Conservation (phyloP, 1,140 invertebrate species). For the Zaprionus lachaisei region DNA sequence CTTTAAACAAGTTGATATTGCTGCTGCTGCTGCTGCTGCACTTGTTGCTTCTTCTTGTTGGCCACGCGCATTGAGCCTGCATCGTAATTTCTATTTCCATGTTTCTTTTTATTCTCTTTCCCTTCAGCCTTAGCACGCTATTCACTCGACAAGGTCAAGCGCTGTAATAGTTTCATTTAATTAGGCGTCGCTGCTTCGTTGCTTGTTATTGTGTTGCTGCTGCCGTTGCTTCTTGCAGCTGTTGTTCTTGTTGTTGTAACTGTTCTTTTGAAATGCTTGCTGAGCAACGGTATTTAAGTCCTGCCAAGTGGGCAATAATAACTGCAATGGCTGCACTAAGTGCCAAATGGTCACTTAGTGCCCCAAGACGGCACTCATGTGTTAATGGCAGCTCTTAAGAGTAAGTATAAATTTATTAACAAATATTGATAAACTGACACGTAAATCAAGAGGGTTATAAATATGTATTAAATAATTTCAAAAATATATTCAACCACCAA, state of each 20-base stretch:
- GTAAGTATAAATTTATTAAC: background rate
- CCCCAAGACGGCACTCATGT: background rate
- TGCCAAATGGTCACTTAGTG: constrained; percentile 5
- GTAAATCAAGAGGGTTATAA: background rate
- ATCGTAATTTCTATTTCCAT: constrained; percentile 12
- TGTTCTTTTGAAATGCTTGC: constrained; percentile 23
- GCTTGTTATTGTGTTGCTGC: constrained; percentile 43
- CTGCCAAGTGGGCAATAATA: constrained; percentile 9
- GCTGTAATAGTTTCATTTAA: constrained; percentile 64
- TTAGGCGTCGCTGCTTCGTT: constrained; percentile 45
- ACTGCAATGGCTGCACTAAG: constrained; percentile 18
- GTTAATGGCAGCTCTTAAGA: background rate
- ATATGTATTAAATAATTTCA: no score
- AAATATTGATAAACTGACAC: background rate
- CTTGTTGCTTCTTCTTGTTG: constrained; percentile 39
- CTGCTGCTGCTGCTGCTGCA: constrained; percentile 31
- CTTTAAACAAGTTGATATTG: constrained; percentile 36
- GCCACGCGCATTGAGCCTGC: constrained; percentile 22
- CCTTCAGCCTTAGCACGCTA: background rate
- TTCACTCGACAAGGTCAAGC: constrained; percentile 50
- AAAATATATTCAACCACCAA: no score
- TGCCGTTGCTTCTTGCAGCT: constrained; percentile 4
- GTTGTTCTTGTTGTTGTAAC: constrained; percentile 36
- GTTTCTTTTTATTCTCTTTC: background rate
- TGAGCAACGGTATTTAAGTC: constrained; percentile 2